Base-by-base conservation (phyloP, 2,113 vertebrate genomes). In the Alces alces region DNA sequence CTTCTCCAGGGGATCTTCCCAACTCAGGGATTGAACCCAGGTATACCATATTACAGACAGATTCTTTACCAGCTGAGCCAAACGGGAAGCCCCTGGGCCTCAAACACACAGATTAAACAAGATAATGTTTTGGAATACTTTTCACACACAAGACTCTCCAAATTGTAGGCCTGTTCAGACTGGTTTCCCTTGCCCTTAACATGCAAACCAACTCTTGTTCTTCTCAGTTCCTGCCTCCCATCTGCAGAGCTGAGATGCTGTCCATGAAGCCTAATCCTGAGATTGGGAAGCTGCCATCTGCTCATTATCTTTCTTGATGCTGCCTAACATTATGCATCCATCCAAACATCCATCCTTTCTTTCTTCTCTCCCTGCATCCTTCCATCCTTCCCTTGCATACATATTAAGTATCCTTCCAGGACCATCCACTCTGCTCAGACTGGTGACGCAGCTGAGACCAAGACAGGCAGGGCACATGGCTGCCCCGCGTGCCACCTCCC, bases 91-190 rank as follows among this genome's bases (percentile, higher is more conserved):
- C 47, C 47, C 47, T 50, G 12, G 25, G 14, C n/a, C 23, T 86
- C 58, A 83, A 54, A 95, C 4, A 61, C 52, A 86, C 15, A 64
- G 33, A 66, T 58, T 89, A 64, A 94, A 93, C 30, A 60, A 92
- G 86, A 58, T 16, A 66, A 43, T n/a, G 33, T 43, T 80, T 61
- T 28, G 86, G 95, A 89, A 28, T 12, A 84, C 11, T 27, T 55
- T 12, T 5, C 47, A 47, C 50, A 64, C 64, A 30, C 0, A 15
- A 91, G 52, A 25, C 6, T 28, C 5, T 43, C 60, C 36, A 43
- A 84, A 86, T 2, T 2, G 3, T 1, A 58, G 6, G 13, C 57
- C 54, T 93, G n/a, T 39, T 89, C 39, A 47, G 79, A 64, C 36
- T 78, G 70, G 12, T 28, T 39, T 45, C 27, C 9, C 17, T 55